These are phyloP conservation scores for Falco biarmicus DNA, from an alignment of 2,797 vertebrate species.

Conservation along the genomic window DNA sequence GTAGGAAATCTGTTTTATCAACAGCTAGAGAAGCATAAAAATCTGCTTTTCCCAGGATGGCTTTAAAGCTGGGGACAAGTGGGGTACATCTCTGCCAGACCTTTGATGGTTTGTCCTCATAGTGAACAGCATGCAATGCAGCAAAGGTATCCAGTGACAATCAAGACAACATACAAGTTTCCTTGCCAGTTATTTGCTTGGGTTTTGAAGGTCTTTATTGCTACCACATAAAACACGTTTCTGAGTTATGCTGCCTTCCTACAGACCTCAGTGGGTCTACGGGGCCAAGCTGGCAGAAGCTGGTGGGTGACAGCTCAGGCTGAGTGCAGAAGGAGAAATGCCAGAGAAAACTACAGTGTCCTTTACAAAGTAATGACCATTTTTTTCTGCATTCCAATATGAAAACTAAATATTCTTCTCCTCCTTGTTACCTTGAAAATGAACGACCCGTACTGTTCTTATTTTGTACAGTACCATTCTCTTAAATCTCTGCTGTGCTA, in stretches of 20 bases:
- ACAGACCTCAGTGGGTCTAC: neutral
- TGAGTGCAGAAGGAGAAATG: neutral
- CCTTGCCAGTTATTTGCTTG: neutral
- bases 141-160: neutral
- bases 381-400: neutral
- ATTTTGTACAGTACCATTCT: neutral
- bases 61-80: neutral
- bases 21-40: neutral
- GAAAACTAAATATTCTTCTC: neutral
- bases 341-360: neutral
- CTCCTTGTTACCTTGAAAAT: neutral
- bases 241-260: neutral
- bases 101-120: neutral
- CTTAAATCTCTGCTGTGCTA: neutral
- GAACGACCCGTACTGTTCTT: neutral
- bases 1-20: neutral
- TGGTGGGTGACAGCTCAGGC: neutral
- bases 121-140: neutral
- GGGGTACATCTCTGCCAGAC: neutral
- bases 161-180: accelerated
- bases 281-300: neutral
- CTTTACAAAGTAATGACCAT: neutral
- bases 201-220: neutral
- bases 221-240: neutral
- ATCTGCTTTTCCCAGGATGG: neutral